These are phyloP conservation scores for Todiramphus chloris DNA, from an alignment of 2,113 vertebrate species.

Conservation along the genomic window DNA sequence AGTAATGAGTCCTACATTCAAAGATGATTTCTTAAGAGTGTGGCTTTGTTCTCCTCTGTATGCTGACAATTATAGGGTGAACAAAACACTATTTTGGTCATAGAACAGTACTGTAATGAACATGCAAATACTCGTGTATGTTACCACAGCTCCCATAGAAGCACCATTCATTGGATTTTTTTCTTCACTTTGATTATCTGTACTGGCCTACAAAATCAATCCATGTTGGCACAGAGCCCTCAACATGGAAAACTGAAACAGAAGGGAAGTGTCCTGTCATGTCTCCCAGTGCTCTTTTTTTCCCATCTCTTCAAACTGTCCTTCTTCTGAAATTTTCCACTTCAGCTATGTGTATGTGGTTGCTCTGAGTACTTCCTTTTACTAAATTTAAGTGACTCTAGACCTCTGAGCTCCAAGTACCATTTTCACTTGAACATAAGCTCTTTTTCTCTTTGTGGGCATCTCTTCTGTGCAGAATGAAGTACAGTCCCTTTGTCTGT, in stretches of 20 bases:
- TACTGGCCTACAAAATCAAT: not conserved
- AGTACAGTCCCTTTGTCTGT: conserved; percentile 19
- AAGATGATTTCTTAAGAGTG: not conserved
- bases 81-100: not conserved
- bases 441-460: not conserved
- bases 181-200: not conserved
- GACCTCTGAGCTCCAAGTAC: not conserved
- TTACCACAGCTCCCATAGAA: not conserved
- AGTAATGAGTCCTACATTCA: conserved; percentile 3
- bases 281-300: not conserved
- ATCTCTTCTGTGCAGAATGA: conserved; percentile 20
- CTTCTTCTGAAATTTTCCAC: not conserved
- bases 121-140: not conserved
- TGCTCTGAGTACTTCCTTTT: not conserved
- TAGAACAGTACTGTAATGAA: not conserved
- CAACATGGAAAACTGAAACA: not conserved
- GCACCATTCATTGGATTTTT: not conserved
- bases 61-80: not conserved
- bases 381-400: not conserved
- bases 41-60: not conserved
- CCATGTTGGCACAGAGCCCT: not conserved
- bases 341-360: not conserved
- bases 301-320: not conserved
- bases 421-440: not conserved
- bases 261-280: not conserved